Percentiles rank a stretch among this genome's conserved stretches.
Evolutionary conservation across 2,113 vertebrate species (phyloP).

Genomic region (Eulemur rufifrons): DNA sequence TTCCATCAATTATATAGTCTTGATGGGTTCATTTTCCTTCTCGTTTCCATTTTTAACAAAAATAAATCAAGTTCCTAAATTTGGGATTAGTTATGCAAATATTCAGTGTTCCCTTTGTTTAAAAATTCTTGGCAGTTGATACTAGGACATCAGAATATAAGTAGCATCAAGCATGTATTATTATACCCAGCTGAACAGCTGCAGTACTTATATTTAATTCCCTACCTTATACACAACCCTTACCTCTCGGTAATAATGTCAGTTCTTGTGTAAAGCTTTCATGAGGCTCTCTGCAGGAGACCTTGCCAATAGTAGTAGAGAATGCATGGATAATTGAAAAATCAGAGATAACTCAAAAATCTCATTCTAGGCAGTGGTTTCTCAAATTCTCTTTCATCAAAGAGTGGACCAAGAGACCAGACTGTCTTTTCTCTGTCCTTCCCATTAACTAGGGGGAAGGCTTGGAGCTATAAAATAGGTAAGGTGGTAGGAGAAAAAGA

Average conservation of each 20-base stretch:
- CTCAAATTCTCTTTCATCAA: conserved; percentile 13
- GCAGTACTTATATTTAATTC: conserved; percentile 45
- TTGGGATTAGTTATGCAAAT: conserved; percentile 42
- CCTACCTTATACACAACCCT: neutral
- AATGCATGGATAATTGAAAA: neutral
- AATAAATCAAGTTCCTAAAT: conserved; percentile 56
- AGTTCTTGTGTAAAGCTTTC: neutral
- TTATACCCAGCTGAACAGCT: conserved; percentile 62
- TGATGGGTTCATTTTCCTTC: neutral
- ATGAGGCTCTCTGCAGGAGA: neutral
- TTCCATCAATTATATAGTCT: neutral
- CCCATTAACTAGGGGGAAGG: neutral
- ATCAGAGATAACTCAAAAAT: neutral
- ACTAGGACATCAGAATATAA: conserved; percentile 27
- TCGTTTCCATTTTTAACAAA: conserved; percentile 48
- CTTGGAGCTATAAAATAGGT: neutral
- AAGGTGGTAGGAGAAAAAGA: neutral
- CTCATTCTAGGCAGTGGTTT: neutral
- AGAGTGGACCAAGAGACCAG: neutral
- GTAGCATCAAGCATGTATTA: conserved; percentile 52
- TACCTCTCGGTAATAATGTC: conserved; percentile 24
- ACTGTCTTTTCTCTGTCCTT: neutral
- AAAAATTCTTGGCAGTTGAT: conserved; percentile 63
- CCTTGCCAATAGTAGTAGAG: neutral
- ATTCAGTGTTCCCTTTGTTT: conserved; percentile 33